A percentile compares a stretch with the other conserved stretches of the same genome.
phyloP scores from a whole-genome alignment of 2,113 vertebrate species.

The Paralichthys olivaceus region DNA sequence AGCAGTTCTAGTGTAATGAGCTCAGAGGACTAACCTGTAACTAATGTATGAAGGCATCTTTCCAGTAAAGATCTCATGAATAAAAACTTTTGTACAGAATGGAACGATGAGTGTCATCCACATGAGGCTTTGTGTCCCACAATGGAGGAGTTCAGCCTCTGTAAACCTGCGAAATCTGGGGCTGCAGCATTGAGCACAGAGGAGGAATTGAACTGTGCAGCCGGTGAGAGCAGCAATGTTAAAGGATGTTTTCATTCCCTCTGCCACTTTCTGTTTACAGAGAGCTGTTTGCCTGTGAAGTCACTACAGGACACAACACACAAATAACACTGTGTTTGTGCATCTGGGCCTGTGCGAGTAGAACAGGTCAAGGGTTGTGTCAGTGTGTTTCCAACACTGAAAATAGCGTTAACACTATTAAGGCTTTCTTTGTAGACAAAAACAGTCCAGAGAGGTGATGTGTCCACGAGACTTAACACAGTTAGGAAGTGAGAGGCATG shows the following conservation, averaged over 20 bases:
- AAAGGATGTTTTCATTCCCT: constrained; percentile 9
- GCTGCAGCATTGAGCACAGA: background rate
- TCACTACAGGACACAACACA: constrained; percentile 26
- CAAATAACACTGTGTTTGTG: constrained; percentile 49
- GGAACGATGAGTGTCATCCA: background rate
- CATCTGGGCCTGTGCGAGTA: constrained; percentile 22
- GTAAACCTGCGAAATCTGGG: constrained; percentile 18
- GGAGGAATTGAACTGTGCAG: constrained; percentile 1
- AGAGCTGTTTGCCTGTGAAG: constrained; percentile 27
- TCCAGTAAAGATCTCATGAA: background rate
- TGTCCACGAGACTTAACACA: background rate
- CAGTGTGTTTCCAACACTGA: constrained; percentile 18
- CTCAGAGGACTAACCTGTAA: background rate
- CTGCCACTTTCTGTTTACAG: constrained; percentile 43
- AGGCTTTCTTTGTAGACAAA: constrained; percentile 5
- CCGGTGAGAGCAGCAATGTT: background rate
- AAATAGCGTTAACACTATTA: constrained; percentile 28
- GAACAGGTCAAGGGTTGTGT: constrained; percentile 39
- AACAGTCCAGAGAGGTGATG: background rate
- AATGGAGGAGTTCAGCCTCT: background rate
- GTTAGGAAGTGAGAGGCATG: background rate
- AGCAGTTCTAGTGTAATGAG: background rate
- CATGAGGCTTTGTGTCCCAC: constrained; percentile 6
- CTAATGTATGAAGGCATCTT: background rate
- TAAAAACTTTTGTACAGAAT: background rate